A percentile compares a stretch with the other conserved stretches of the same genome.
Evolutionary conservation across 1,140 invertebrate species (phyloP).

Genomic region (Eulimnadia texana): DNA sequence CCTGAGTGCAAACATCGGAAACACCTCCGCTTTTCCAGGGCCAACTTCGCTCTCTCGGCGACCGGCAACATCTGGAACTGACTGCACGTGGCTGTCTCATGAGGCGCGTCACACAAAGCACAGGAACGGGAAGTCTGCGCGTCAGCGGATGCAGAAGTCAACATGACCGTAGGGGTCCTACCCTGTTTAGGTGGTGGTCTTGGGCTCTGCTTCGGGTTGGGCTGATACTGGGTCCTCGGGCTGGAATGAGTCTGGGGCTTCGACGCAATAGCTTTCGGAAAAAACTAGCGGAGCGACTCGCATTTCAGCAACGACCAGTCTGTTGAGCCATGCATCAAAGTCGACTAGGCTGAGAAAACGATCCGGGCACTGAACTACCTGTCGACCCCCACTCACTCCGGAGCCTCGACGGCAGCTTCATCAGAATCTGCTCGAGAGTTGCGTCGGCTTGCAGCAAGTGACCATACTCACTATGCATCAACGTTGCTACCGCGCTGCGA

Average conservation of each 20-base stretch:
- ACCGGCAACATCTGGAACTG: neutral
- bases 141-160: too few species aligned
- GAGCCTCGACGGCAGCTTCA: neutral
- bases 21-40: neutral
- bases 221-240: too few species aligned
- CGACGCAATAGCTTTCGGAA: neutral
- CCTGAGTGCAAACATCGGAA: neutral
- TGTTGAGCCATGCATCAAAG: neutral
- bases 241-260: too few species aligned
- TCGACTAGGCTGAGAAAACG: neutral
- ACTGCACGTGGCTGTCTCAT: neutral
- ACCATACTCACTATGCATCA: neutral
- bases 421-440: neutral
- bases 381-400: constrained; percentile 3
- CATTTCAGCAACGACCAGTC: neutral
- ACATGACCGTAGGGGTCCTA: too few species aligned
- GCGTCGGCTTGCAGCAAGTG: neutral
- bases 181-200: too few species aligned
- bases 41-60: neutral
- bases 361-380: neutral
- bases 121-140: neutral
- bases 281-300: neutral
- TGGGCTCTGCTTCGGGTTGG: too few species aligned
- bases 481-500: neutral
- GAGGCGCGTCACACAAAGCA: neutral